phyloP scores from a whole-genome alignment of 1,140 invertebrate species.

The Philotrypesis tridentata region DNA sequence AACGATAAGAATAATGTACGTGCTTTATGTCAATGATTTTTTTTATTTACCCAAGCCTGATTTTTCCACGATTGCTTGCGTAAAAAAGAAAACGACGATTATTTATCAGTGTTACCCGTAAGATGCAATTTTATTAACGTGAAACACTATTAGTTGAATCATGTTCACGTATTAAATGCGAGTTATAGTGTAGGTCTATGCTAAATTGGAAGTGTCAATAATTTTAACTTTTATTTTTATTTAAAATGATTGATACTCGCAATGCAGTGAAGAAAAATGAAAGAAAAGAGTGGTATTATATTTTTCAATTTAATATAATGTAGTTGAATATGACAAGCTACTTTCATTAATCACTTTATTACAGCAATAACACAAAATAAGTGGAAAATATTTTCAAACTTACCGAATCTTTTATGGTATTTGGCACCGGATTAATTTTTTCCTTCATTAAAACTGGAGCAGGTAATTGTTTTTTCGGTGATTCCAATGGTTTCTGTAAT shows the following conservation, averaged over 20 bases:
- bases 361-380: neutral
- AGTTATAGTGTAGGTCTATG: neutral
- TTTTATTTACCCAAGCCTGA: constrained; percentile 49
- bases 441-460: neutral
- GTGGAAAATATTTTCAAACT: constrained; percentile 25
- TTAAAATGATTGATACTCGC: no score
- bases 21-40: neutral
- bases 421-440: constrained; percentile 40
- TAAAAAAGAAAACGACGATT: neutral
- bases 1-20: neutral
- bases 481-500: constrained; percentile 46
- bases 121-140: neutral
- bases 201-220: no score
- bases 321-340: no score
- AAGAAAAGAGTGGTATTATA: no score
- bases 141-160: neutral
- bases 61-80: constrained; percentile 39
- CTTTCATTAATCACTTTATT: no score
- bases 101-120: neutral
- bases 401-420: constrained; percentile 48
- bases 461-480: constrained; percentile 25
- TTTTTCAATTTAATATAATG: no score
- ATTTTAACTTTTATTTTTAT: no score
- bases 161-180: neutral
- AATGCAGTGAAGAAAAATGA: no score